Evolutionary conservation across 1,140 invertebrate species (phyloP).

Genomic region (Bombus affinis): DNA sequence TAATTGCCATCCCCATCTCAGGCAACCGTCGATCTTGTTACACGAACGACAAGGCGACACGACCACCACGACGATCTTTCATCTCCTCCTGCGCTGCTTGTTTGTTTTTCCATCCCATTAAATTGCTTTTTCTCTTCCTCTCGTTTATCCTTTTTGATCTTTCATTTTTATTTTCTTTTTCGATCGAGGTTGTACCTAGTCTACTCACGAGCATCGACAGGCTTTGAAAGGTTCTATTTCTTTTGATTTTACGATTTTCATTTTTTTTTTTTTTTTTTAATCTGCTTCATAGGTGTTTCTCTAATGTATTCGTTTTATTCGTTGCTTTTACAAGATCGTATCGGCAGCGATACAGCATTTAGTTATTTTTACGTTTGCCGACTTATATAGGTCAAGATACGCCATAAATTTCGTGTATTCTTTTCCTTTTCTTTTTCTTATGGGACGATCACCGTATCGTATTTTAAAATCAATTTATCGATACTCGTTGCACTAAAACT

Average conservation of each 20-base stretch:
- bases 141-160: too few species aligned
- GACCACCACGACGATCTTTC: neutral
- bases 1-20: neutral
- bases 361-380: neutral
- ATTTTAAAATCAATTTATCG: neutral
- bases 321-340: neutral
- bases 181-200: too few species aligned
- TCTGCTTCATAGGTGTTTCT: too few species aligned
- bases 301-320: neutral
- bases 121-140: too few species aligned
- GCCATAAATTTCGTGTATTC: neutral
- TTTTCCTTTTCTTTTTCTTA: neutral
- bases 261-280: neutral
- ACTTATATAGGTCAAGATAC: conserved; percentile 4
- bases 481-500: neutral
- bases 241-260: neutral
- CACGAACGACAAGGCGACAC: conserved; percentile 12
- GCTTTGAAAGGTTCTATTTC: neutral
- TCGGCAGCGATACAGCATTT: neutral
- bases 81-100: neutral
- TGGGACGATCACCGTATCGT: neutral
- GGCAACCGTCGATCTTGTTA: conserved; percentile 1
- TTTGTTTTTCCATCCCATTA: conserved; percentile 17
- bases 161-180: neutral
- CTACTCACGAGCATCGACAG: too few species aligned